Conservation (phyloP, 2,888 invertebrate genomes). For the Sminthurides aquaticus region DNA sequence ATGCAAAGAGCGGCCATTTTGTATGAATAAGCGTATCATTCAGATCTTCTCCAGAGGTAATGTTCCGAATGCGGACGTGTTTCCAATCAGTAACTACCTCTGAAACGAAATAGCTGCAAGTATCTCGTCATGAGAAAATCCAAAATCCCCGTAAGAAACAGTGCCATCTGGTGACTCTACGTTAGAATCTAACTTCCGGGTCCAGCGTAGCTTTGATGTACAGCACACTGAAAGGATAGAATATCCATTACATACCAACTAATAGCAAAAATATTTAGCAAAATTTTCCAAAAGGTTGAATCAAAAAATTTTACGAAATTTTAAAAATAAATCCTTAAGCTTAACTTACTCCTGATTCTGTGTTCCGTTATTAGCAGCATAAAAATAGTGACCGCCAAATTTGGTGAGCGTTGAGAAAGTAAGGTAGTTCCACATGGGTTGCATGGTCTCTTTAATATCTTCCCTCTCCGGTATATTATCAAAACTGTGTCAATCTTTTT, state of each 20-base stretch:
- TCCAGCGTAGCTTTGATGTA: constrained; percentile 50
- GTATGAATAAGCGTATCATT: constrained; percentile 50
- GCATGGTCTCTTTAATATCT: constrained; percentile 27
- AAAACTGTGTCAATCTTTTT: constrained; percentile 31
- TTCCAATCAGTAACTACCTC: constrained; percentile 55
- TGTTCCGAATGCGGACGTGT: constrained; percentile 46
- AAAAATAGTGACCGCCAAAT: constrained; percentile 29
- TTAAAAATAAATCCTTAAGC: too few relatives aligned
- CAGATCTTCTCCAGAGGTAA: constrained; percentile 45
- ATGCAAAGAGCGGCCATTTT: constrained; percentile 52
- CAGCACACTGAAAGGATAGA: constrained; percentile 49
- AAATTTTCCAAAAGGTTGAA: too few relatives aligned
- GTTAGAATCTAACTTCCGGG: constrained; percentile 53
- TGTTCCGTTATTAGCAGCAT: constrained; percentile 72
- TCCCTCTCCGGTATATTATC: constrained; percentile 27
- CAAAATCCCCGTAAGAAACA: constrained; percentile 43
- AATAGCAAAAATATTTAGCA: too few relatives aligned
- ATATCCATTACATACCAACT: too few relatives aligned
- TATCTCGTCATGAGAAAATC: constrained; percentile 52
- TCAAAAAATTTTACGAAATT: neutral
- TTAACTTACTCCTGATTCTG: constrained; percentile 82
- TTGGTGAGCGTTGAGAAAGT: constrained; percentile 25
- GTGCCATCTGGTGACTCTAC: constrained; percentile 51
- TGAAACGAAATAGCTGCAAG: constrained; percentile 52
- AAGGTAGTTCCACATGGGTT: constrained; percentile 28